Percentiles rank a stretch among this genome's conserved stretches.
phyloP scores from a whole-genome alignment of 2,113 vertebrate species.

The Pseudopipra pipra region DNA sequence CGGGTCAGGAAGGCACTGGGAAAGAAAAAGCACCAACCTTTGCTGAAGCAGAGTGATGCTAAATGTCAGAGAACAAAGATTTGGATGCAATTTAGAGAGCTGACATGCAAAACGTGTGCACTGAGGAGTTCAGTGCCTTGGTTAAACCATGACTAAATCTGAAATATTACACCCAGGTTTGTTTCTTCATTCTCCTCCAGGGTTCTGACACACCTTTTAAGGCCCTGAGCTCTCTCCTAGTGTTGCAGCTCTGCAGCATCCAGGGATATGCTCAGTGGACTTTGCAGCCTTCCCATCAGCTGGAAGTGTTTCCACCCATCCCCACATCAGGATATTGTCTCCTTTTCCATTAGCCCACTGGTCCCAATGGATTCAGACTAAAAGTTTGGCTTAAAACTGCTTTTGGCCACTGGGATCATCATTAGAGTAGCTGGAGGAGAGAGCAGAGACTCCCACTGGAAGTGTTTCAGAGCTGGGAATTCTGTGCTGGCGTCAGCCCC shows the following conservation, averaged over 20 bases:
- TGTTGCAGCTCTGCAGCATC: not conserved
- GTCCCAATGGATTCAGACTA: not conserved
- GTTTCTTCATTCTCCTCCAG: not conserved
- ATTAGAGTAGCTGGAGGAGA: not conserved
- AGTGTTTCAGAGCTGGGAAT: not conserved
- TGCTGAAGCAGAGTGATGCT: conserved; percentile 43
- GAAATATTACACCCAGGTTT: not conserved
- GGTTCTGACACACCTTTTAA: not conserved
- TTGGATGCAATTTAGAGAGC: conserved; percentile 44
- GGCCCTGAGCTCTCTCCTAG: not conserved
- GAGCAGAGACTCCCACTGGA: not conserved
- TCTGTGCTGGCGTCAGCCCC: not conserved
- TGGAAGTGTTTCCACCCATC: not conserved
- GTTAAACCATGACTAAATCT: not conserved
- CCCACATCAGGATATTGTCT: not conserved
- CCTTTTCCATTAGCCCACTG: not conserved
- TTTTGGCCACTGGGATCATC: not conserved
- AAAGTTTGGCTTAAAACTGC: not conserved
- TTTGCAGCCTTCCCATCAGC: not conserved
- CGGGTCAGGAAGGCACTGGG: conserved; percentile 65
- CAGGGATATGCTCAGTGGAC: rapidly evolving
- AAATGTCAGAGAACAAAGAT: conserved; percentile 74
- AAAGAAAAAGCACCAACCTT: conserved; percentile 60
- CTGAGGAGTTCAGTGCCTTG: not conserved
- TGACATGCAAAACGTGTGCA: conserved; percentile 47